These are phyloP conservation scores for Scophthalmus maximus DNA, from an alignment of 2,113 vertebrate genomes.

Conservation along the genomic window DNA sequence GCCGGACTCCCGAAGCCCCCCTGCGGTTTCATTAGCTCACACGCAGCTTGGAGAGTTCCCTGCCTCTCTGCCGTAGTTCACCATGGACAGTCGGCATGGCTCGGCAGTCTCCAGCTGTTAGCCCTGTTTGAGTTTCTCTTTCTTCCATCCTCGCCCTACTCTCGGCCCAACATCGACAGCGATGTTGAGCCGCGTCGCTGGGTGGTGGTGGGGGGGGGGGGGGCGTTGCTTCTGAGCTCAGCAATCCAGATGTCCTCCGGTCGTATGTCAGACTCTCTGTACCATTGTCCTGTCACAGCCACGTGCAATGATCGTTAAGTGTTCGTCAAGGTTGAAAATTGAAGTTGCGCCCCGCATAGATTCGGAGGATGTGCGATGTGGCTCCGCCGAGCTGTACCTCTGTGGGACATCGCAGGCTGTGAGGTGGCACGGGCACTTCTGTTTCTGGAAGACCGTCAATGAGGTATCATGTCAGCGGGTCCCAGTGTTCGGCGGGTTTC, in stretches of 20 bases:
- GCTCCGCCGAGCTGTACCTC: background rate
- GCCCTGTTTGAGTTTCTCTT: slow-evolving; percentile 40
- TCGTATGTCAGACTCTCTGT: slow-evolving; percentile 15
- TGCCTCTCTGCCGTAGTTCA: slow-evolving; percentile 32
- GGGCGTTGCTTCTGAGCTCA: background rate
- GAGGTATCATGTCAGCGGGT: slow-evolving; percentile 17
- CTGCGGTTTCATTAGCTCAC: slow-evolving; percentile 68
- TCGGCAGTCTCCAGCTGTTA: slow-evolving; percentile 51
- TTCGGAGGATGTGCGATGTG: background rate
- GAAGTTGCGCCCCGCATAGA: background rate
- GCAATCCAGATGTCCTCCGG: slow-evolving; percentile 37
- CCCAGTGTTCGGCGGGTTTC: slow-evolving; percentile 6
- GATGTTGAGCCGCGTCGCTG: slow-evolving; percentile 8
- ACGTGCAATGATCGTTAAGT: too few species aligned
- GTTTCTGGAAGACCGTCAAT: background rate
- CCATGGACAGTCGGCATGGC: slow-evolving; percentile 17
- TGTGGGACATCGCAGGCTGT: slow-evolving; percentile 3
- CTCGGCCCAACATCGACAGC: slow-evolving; percentile 22
- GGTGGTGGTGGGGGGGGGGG: slow-evolving; percentile 18
- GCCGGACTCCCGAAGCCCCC: slow-evolving; percentile 25
- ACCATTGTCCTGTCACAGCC: background rate
- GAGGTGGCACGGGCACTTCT: background rate
- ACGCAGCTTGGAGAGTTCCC: slow-evolving; percentile 40
- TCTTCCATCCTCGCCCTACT: slow-evolving; percentile 1
- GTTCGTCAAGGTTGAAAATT: background rate